Base-by-base conservation (phyloP, 2,797 vertebrate genomes). In the Enteromius anoplus region DNA sequence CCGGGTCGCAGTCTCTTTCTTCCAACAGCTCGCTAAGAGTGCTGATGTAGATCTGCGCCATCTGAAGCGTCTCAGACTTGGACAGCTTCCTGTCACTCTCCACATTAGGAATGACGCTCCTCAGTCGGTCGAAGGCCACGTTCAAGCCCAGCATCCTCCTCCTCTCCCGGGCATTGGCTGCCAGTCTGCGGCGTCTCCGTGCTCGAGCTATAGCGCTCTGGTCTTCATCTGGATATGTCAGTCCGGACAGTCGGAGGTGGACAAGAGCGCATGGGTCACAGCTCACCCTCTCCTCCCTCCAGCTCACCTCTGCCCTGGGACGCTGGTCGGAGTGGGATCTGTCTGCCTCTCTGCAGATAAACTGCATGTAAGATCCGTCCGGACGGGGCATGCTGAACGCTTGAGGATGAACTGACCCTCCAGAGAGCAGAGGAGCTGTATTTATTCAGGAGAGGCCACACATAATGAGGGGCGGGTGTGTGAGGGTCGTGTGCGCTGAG, bases 1-100 rank as follows among this genome's bases (percentile, higher is more conserved):
- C 75, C 0, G 70, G 26, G 45, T 65, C 84, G 15, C 85, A 51
- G 49, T 76, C 40, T 14, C 75, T 88, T 45, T 90, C 90, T 84
- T 91, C 86, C 6, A 96, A 92, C 76, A 95, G 87, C 69, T 94
- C 93, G 80, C 90, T 93, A n/a, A 95, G 93, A 0, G 93, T 94
- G 60, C 90, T 66, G 88, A 95, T 96, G 91, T 96, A 96, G 14
- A 95, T 95, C 90, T 95, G 93, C 4, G 95, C 95, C 95, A 95
- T 94, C 68, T 95, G 95, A 17, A 96, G 91, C 0, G 95, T 96
- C 88, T 96, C 95, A 0, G 94, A 95, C 26, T 96, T 96, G 87
- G 95, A 96, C 11, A 96, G 91, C 82, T 95, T 95, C 85, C 90
- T 91, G 77, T 94, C 91, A 87, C 91, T 93, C 64, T 94, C 92